These are phyloP conservation scores for Paramormyrops kingsleyae DNA, from an alignment of 2,113 vertebrate genomes.

Conservation along the genomic window DNA sequence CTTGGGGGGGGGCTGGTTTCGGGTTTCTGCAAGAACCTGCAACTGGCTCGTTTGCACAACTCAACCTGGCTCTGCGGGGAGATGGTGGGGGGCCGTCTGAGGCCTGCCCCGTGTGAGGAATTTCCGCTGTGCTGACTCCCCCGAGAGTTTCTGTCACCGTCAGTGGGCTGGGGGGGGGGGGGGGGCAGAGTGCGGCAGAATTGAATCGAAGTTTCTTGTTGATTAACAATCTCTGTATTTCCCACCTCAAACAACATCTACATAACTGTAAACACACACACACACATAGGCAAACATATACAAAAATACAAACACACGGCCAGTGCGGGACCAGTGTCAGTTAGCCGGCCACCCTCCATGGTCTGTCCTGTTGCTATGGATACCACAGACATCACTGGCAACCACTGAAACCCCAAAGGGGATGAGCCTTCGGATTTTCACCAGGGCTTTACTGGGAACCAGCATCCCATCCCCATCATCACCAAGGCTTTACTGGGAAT, in stretches of 20 bases:
- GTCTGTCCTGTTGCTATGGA: slow-evolving; percentile 3
- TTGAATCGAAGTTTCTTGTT: background rate
- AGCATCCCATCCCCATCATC: background rate
- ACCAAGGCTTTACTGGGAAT: background rate
- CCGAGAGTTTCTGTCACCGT: background rate
- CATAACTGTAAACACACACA: slow-evolving; percentile 49
- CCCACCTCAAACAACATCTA: slow-evolving; percentile 49
- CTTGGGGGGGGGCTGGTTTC: slow-evolving; percentile 53
- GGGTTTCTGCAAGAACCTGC: slow-evolving; percentile 77
- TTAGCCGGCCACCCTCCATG: background rate
- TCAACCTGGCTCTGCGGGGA: slow-evolving; percentile 67
- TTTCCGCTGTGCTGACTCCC: background rate
- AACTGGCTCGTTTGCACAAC: slow-evolving; percentile 77
- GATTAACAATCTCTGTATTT: background rate
- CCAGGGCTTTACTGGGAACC: background rate
- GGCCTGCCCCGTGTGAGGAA: slow-evolving; percentile 57
- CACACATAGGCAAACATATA: background rate
- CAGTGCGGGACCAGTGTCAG: too few relatives aligned
- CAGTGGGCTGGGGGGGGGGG: background rate
- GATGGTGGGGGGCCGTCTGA: slow-evolving; percentile 14
- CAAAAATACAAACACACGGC: background rate
- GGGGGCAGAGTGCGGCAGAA: background rate
- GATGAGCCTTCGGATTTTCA: background rate
- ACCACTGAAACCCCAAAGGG: background rate
- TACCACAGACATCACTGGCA: background rate